A percentile compares a stretch with the other conserved stretches of the same genome.
Conservation (phyloP, 2,797 vertebrate species). For the Buphagus erythrorhynchus region DNA sequence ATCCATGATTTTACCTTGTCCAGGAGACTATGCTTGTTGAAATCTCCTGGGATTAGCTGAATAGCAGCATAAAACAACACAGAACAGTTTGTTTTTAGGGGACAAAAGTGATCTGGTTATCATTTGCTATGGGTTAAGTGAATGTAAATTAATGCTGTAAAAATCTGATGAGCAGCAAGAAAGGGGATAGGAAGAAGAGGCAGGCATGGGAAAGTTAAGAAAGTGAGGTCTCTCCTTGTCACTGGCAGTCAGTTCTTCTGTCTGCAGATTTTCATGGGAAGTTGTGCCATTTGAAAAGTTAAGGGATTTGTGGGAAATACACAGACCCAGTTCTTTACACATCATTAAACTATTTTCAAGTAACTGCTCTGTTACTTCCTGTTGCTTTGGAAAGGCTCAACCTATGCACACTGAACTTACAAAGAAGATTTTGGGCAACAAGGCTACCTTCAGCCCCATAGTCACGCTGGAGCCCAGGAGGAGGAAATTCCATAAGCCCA, state of each 20-base stretch:
- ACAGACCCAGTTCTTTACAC: background rate
- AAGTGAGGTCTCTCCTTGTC: background rate
- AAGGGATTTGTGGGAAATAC: background rate
- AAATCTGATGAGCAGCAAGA: background rate
- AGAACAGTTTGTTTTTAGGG: background rate
- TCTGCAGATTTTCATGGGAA: background rate
- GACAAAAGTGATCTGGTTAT: background rate
- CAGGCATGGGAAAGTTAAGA: background rate
- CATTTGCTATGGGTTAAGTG: background rate
- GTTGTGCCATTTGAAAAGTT: background rate
- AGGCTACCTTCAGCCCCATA: slow-evolving; percentile 96
- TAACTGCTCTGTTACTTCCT: background rate
- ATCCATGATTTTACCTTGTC: background rate
- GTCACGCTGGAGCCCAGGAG: slow-evolving; percentile 96
- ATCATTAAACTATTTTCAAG: background rate
- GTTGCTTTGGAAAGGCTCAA: slow-evolving; percentile 85
- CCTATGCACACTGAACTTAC: slow-evolving; percentile 90
- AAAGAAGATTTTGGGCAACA: slow-evolving; percentile 93
- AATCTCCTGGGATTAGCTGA: background rate
- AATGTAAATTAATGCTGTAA: background rate
- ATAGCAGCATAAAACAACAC: background rate
- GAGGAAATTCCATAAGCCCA: slow-evolving; percentile 98
- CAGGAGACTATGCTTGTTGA: background rate
- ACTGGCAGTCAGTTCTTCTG: background rate
- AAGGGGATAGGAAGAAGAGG: background rate